Base-by-base conservation (phyloP, 2,888 invertebrate genomes). In the Zygaena filipendulae region DNA sequence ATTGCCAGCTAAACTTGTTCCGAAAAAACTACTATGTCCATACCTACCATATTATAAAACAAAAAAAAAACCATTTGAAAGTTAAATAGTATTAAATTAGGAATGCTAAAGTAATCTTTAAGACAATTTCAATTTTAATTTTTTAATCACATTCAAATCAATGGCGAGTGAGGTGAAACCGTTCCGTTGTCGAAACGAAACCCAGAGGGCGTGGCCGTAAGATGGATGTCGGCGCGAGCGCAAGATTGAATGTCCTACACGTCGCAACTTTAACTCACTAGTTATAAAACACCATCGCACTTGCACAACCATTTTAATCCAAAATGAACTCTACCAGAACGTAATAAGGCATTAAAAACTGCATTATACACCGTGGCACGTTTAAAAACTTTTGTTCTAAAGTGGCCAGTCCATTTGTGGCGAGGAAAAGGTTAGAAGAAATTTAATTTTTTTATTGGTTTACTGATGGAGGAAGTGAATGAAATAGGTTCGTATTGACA, bases 141-240 rank as follows among this genome's bases (percentile, higher is more conserved):
- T 62, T 68, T 64, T 59, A 62, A 68, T 59, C 55, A 54, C 39
- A 41, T 35, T 37, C 33, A 36, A 47, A 39, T 33, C 41, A 45
- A 49, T 50, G 55, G 48, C 43, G 42, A 39, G 40, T 39, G 38
- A 40, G 45, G 50, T 50, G 49, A 52, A 53, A 40, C 7, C 40
- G 46, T 35, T 34, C 40, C 46, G 48, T 50, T 49, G 54, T 52
- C 49, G 44, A 46, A 52, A 45, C 45, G 32, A 36, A 45, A 50
- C 47, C 46, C 35, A 39, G 48, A 43, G 59, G 74, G 74, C 72
- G 74, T 60, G 74, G 71, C 36, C 25, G 53, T 29, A 42, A 70
- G 75, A 74, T 75, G 68, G 71, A 74, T 75, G 68, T 47, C 47
- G 36, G 47, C 53, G 52, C 52, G 43, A 36, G 49, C 49, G 32